Conservation (phyloP, 1,140 invertebrate genomes). For the Galleria mellonella region DNA sequence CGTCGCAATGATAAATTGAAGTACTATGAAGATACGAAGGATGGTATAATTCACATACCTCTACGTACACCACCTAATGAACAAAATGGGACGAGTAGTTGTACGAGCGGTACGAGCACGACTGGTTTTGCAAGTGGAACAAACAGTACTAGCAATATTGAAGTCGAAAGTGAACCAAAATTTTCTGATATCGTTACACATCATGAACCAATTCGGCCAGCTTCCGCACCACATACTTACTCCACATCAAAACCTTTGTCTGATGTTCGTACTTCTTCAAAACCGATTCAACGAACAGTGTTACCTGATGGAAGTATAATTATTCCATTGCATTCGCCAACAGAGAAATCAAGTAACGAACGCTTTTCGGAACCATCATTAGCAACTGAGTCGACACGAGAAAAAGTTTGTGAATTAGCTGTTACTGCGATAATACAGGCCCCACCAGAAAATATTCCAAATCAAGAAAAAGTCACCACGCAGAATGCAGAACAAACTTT, state of each 20-base stretch:
- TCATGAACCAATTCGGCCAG: constrained; percentile 29
- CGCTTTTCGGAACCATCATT: background rate
- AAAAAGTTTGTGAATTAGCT: background rate
- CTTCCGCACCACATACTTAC: constrained; percentile 36
- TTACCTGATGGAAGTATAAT: constrained; percentile 71
- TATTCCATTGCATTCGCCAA: constrained; percentile 73
- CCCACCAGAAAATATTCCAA: background rate
- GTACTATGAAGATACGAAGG: constrained; percentile 77
- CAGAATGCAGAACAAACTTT: constrained; percentile 3
- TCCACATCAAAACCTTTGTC: constrained; percentile 7
- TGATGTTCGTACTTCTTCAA: constrained; percentile 10
- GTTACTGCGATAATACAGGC: background rate
- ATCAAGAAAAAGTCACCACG: background rate
- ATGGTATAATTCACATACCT: constrained; percentile 79
- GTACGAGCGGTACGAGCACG: constrained; percentile 1
- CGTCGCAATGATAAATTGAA: constrained; percentile 50
- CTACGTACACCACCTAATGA: constrained; percentile 80
- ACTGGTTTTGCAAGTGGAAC: constrained; percentile 3
- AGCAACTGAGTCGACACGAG: background rate
- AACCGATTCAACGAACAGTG: constrained; percentile 47
- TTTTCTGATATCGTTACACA: constrained; percentile 8
- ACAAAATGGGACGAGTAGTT: constrained; percentile 8
- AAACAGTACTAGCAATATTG: background rate
- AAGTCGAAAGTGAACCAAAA: constrained; percentile 3
- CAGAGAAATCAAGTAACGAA: constrained; percentile 34